A percentile compares a stretch with the other conserved stretches of the same genome.
These are phyloP conservation scores for Pammene fasciana DNA, from an alignment of 2,888 invertebrate genomes.

Conservation along the genomic window DNA sequence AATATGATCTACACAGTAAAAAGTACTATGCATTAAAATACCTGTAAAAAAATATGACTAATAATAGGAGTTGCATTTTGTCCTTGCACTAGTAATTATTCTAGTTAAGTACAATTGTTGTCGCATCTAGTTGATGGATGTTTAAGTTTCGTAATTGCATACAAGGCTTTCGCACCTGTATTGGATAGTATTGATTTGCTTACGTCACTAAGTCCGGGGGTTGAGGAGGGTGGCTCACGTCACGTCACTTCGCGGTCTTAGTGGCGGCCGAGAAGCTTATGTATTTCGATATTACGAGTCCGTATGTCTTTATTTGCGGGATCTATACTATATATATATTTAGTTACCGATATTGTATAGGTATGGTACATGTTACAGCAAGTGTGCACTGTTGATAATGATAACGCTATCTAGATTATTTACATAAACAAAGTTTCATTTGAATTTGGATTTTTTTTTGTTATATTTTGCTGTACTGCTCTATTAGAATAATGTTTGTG, in stretches of 20 bases:
- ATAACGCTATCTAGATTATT: constrained; percentile 12
- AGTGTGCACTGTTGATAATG: not conserved
- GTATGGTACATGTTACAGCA: not conserved
- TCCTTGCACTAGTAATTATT: constrained; percentile 32
- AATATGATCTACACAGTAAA: not conserved
- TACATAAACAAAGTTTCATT: not conserved
- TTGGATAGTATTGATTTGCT: constrained; percentile 67
- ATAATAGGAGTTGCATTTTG: constrained; percentile 1
- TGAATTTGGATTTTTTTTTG: no score
- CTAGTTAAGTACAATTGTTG: constrained; percentile 11
- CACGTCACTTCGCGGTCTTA: constrained; percentile 45
- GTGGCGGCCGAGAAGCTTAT: not conserved
- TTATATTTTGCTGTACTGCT: no score
- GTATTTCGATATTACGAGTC: not conserved
- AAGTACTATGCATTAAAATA: not conserved
- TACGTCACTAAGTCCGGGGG: constrained; percentile 54
- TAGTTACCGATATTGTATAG: not conserved
- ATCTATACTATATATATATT: not conserved
- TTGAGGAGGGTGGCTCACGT: constrained; percentile 56
- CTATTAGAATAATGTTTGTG: no score
- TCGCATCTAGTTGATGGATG: not conserved
- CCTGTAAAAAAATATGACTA: not conserved
- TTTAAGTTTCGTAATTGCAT: not conserved
- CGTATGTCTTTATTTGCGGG: not conserved
- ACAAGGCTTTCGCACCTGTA: constrained; percentile 4